Evolutionary conservation across 1,140 invertebrate species (phyloP).

Genomic region (Penaeus indicus): DNA sequence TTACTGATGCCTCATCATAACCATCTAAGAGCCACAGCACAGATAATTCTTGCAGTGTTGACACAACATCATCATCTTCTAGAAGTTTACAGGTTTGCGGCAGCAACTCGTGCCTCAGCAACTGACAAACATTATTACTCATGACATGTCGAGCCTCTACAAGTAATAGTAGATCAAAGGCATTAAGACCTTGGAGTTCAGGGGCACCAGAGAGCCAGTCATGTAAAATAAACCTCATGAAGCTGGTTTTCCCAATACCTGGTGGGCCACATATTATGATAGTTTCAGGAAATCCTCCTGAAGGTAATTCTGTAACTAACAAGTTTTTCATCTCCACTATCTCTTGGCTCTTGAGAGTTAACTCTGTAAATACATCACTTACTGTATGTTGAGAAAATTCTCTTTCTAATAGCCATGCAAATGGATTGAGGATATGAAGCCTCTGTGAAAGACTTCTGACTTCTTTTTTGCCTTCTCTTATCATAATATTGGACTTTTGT

Average conservation of each 20-base stretch:
- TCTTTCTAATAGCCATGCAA: background rate
- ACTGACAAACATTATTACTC: background rate
- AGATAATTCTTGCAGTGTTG: background rate
- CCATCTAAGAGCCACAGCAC: conserved; percentile 3
- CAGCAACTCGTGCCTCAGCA: background rate
- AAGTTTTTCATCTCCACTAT: background rate
- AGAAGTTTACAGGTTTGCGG: background rate
- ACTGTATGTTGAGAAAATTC: background rate
- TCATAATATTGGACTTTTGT: background rate
- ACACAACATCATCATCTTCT: background rate
- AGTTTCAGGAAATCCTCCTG: background rate
- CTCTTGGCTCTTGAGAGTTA: background rate
- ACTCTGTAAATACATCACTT: background rate
- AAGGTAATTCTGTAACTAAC: background rate
- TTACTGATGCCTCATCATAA: conserved; percentile 1
- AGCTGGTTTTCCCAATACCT: conserved; percentile 3
- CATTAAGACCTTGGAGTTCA: background rate
- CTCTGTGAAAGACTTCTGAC: background rate
- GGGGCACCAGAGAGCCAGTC: background rate
- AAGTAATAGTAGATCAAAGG: background rate
- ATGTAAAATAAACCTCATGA: background rate
- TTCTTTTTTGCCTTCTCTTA: conserved; percentile 2
- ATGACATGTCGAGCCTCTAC: background rate
- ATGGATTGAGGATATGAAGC: background rate
- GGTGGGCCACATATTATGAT: background rate